Evolutionary conservation across 2,797 vertebrate genomes (phyloP).

Genomic region (Channa striata): DNA sequence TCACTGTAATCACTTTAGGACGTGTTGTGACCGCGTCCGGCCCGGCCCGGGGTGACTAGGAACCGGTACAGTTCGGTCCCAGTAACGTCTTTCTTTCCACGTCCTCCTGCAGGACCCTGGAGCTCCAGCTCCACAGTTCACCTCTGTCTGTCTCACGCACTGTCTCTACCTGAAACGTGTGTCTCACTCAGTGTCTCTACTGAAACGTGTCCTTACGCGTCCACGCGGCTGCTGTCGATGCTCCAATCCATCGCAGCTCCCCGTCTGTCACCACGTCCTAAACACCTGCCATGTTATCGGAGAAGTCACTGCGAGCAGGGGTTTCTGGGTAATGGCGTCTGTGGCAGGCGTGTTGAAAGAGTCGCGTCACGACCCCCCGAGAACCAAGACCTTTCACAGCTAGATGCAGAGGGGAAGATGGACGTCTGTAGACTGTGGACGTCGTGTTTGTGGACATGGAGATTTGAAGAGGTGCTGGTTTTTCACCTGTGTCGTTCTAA

Average conservation of each 20-base stretch:
- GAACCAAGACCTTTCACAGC: conserved; percentile 25
- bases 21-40: too few relatives aligned
- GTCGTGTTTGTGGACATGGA: too few relatives aligned
- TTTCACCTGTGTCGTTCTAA: conserved; percentile 56
- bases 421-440: not conserved
- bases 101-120: too few relatives aligned
- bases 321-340: conserved; percentile 65
- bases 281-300: conserved; percentile 8
- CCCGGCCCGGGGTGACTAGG: too few relatives aligned
- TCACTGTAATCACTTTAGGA: too few relatives aligned
- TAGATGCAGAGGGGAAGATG: too few relatives aligned
- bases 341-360: conserved; percentile 48
- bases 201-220: conserved; percentile 37
- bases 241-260: conserved; percentile 41
- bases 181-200: conserved; percentile 4
- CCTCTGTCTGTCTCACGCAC: not conserved
- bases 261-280: conserved; percentile 49
- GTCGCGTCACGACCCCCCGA: conserved; percentile 4
- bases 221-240: conserved; percentile 40
- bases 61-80: too few relatives aligned
- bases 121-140: too few relatives aligned
- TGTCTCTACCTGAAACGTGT: conserved; percentile 23
- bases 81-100: too few relatives aligned
- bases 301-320: conserved; percentile 57
- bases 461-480: conserved; percentile 4